Evolutionary conservation across 2,797 vertebrate species (phyloP).

Genomic region (Philypnodon macrostomus): DNA sequence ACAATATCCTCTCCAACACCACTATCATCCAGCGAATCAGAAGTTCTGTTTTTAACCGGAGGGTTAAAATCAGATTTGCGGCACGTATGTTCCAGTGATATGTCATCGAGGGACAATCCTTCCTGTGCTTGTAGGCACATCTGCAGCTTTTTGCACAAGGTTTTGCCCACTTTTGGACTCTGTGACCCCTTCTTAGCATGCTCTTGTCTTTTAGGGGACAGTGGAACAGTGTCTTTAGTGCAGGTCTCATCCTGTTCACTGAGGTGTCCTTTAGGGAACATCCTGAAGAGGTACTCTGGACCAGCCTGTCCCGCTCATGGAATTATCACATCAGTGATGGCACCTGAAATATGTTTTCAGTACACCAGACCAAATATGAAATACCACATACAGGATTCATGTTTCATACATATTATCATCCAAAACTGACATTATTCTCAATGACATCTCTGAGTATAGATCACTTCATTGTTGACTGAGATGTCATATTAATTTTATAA

Average conservation of each 20-base stretch:
- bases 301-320: slow-evolving; percentile 40
- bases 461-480: too few relatives aligned
- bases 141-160: slow-evolving; percentile 76
- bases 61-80: slow-evolving; percentile 19
- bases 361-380: slow-evolving; percentile 31
- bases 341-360: slow-evolving; percentile 28
- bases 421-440: too few relatives aligned
- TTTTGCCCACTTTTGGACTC: slow-evolving; percentile 69
- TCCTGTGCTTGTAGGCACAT: slow-evolving; percentile 74
- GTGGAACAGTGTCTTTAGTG: slow-evolving; percentile 57
- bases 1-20: slow-evolving; percentile 54
- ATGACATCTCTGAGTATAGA: too few relatives aligned
- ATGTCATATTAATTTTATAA: too few relatives aligned
- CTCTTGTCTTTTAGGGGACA: slow-evolving; percentile 68
- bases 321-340: slow-evolving; percentile 19
- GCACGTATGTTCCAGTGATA: slow-evolving; percentile 46
- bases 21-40: slow-evolving; percentile 58
- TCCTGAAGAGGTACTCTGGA: slow-evolving; percentile 52
- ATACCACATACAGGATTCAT: background rate
- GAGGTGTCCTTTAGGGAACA: slow-evolving; percentile 81
- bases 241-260: slow-evolving; percentile 76
- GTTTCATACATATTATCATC: background rate
- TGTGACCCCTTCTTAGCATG: slow-evolving; percentile 68
- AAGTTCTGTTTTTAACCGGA: slow-evolving; percentile 37
- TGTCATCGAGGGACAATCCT: slow-evolving; percentile 64